Evolutionary conservation across 1,140 invertebrate genomes (phyloP).

Genomic region (Zaprionus davidi): DNA sequence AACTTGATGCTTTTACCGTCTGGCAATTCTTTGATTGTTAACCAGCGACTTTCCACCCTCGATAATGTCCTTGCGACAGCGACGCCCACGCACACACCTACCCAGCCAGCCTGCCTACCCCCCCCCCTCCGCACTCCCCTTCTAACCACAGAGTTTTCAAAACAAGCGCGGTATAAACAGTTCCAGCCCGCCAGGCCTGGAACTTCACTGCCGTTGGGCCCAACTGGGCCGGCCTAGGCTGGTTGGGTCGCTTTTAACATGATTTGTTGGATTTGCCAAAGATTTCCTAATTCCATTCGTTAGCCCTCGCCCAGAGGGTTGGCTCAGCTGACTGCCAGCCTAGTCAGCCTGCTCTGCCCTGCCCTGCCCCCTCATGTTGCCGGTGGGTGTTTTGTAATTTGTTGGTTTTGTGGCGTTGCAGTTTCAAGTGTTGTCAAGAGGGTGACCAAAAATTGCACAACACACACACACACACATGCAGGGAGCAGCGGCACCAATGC

Average conservation of each 20-base stretch:
- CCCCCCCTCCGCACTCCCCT: neutral
- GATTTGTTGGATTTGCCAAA: conserved; percentile 80
- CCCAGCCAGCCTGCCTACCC: neutral
- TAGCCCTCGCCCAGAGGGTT: conserved; percentile 52
- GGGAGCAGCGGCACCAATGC: neutral
- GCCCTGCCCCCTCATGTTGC: neutral
- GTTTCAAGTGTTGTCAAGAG: conserved; percentile 40
- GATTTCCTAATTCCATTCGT: conserved; percentile 83
- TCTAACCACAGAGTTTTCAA: conserved; percentile 72
- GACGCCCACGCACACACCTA: conserved; percentile 50
- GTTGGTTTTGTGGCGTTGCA: conserved; percentile 43
- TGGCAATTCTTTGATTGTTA: conserved; percentile 68
- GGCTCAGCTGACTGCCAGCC: conserved; percentile 25
- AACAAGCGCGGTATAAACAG: conserved; percentile 75
- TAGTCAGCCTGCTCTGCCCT: neutral
- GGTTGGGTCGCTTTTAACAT: conserved; percentile 75
- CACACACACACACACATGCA: neutral
- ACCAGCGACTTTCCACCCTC: conserved; percentile 64
- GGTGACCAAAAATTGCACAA: conserved; percentile 17
- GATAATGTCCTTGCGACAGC: conserved; percentile 60
- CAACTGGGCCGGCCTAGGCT: conserved; percentile 15
- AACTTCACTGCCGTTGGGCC: conserved; percentile 17
- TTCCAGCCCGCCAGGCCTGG: conserved; percentile 44
- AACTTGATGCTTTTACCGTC: conserved; percentile 73
- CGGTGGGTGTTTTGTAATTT: conserved; percentile 48